These are phyloP conservation scores for Oophaga sylvatica DNA, from an alignment of 2,797 vertebrate genomes.

Conservation along the genomic window DNA sequence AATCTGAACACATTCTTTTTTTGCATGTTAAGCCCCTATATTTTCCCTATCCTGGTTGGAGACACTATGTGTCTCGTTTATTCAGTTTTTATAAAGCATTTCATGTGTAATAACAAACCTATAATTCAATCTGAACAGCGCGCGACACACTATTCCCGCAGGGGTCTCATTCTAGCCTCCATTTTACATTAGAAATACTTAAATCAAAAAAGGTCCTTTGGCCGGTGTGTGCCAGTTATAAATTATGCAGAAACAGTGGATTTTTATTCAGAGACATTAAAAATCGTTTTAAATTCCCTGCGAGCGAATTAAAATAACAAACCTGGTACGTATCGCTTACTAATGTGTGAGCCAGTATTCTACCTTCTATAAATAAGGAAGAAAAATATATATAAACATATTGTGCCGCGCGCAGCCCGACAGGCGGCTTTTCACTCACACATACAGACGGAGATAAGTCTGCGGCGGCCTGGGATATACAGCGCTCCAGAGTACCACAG, in stretches of 20 bases:
- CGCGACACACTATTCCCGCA: neutral
- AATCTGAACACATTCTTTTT: neutral
- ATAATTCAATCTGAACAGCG: neutral
- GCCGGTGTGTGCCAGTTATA: conserved; percentile 51
- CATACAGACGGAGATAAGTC: conserved; percentile 46
- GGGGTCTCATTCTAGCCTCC: conserved; percentile 1
- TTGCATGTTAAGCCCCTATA: neutral
- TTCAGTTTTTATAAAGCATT: neutral
- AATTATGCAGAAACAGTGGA: conserved; percentile 59
- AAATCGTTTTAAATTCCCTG: conserved; percentile 61
- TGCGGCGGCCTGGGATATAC: conserved; percentile 25
- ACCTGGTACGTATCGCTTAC: conserved; percentile 56
- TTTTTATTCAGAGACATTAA: conserved; percentile 62
- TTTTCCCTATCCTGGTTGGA: neutral
- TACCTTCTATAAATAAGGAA: conserved; percentile 59
- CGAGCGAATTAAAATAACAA: conserved; percentile 61
- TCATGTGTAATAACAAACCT: neutral
- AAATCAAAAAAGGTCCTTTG: conserved; percentile 21
- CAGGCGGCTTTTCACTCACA: conserved; percentile 56
- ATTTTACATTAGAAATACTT: conserved; percentile 33
- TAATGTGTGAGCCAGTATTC: conserved; percentile 56
- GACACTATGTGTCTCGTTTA: neutral
- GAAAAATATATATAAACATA: conserved; percentile 58
- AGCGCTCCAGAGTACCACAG: conserved; percentile 2
- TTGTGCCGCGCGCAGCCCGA: conserved; percentile 47